Percentiles rank a stretch among this genome's conserved stretches.
Evolutionary conservation across 2,888 invertebrate species (phyloP).

Genomic region (Drosophila pseudotalamancana): DNA sequence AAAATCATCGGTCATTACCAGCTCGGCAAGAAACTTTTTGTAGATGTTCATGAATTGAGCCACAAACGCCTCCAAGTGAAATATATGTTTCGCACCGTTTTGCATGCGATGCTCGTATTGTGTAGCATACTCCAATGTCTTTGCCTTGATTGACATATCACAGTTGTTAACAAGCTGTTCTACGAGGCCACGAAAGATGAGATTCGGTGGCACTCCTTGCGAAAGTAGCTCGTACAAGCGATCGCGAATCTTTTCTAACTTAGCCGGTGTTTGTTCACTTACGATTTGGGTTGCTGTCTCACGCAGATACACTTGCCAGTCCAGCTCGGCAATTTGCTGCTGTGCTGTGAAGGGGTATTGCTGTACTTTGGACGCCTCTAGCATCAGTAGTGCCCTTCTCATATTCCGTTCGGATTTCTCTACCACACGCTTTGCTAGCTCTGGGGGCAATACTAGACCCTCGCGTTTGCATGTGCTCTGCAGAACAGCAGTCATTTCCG

Average conservation of each 20-base stretch:
- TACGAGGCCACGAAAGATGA: conserved; percentile 95
- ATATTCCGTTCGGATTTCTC: conserved; percentile 94
- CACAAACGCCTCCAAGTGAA: conserved; percentile 98
- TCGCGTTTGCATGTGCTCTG: conserved; percentile 92
- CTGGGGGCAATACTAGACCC: conserved; percentile 90
- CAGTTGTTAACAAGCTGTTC: conserved; percentile 94
- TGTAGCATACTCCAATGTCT: conserved; percentile 94
- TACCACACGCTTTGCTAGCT: conserved; percentile 91
- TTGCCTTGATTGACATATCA: conserved; percentile 94
- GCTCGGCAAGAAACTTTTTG: conserved; percentile 88
- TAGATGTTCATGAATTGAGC: conserved; percentile 98
- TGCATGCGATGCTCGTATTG: conserved; percentile 96
- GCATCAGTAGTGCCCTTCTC: conserved; percentile 95
- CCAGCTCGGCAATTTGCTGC: conserved; percentile 93
- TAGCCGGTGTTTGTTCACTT: conserved; percentile 93
- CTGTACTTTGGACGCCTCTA: conserved; percentile 96
- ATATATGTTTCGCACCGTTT: conserved; percentile 96
- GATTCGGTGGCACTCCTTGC: conserved; percentile 96
- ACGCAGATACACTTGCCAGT: conserved; percentile 95
- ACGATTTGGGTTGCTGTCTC: conserved; percentile 95
- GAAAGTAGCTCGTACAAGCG: conserved; percentile 96
- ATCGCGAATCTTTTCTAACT: conserved; percentile 92
- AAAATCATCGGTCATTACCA: conserved; percentile 82
- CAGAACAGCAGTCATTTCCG: conserved; percentile 89
- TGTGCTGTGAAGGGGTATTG: conserved; percentile 93